A percentile compares a stretch with the other conserved stretches of the same genome.
These are phyloP conservation scores for Agriopis aurantiaria DNA, from an alignment of 2,888 invertebrate species.

Conservation along the genomic window DNA sequence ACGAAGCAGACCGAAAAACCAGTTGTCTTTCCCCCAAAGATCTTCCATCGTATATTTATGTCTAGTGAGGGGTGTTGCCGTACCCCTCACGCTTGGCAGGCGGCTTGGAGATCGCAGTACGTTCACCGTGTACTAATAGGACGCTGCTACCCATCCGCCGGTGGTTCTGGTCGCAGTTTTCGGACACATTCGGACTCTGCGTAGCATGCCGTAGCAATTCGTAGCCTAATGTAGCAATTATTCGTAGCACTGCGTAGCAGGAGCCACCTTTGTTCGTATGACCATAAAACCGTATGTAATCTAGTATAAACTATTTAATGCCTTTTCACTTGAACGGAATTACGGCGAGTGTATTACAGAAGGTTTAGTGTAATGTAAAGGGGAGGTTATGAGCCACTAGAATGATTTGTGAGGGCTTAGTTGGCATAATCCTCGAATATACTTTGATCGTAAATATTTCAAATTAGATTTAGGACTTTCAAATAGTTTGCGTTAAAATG, in stretches of 20 bases:
- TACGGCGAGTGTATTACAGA: conserved; percentile 13
- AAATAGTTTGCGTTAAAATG: background rate
- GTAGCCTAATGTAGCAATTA: conserved; percentile 12
- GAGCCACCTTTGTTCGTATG: background rate
- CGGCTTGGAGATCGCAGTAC: no score
- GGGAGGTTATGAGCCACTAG: conserved; percentile 15
- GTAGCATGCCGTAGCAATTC: conserved; percentile 19
- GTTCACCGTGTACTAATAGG: no score
- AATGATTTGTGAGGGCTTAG: conserved; percentile 29
- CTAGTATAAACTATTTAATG: conserved; percentile 24
- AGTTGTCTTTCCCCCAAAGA: no score
- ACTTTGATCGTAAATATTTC: conserved; percentile 20
- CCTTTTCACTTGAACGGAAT: conserved; percentile 31
- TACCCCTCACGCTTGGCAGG: no score
- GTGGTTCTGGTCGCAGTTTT: no score
- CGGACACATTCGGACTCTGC: background rate
- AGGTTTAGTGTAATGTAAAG: conserved; percentile 22
- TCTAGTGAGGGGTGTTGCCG: no score
- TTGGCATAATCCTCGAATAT: conserved; percentile 14
- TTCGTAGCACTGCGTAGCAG: conserved; percentile 15
- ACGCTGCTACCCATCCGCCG: no score
- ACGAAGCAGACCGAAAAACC: no score
- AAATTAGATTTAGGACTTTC: background rate
- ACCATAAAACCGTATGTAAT: conserved; percentile 24
- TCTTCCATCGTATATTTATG: no score